Base-by-base conservation (phyloP, 2,113 vertebrate species). In the Uria lomvia region DNA sequence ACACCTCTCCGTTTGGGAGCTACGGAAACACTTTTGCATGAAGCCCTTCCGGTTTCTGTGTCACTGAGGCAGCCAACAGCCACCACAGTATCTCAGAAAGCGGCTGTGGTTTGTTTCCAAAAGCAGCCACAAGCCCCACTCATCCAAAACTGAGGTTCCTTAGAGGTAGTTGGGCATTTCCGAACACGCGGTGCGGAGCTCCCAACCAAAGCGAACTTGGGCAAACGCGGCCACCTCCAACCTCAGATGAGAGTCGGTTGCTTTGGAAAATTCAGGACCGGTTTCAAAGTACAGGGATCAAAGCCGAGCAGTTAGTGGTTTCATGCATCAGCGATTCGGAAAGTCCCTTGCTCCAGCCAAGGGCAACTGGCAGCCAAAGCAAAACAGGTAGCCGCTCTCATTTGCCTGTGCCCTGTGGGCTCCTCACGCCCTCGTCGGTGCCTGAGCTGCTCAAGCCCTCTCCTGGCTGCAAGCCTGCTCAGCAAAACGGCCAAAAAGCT, bases 401-500 rank as follows among this genome's bases (percentile, higher is more conserved):
- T 74, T 32, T 66, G 30, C 63, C 30, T 30, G 12, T 6, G 58
- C 0, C 0, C 55, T 12, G 1, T 0, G 0, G 43, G 60, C 38
- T 68, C 26, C 45, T 86, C 68, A 75, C 73, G 71, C 55, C 62
- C 42, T 38, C 1, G 0, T 4, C 0, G 0, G 11, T 70, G 53
- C 82, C 8, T 0, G 2, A 90, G 66, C 34, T 2, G 2, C 62
- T 67, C 0, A 0, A 26, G 0, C 6, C 11, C 66, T 49, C 34
- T 42, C 50, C 49, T 70, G 42, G 58, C 73, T 76, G 52, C 62
- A 52, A 66, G 72, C 27, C 68, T n/a, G 56, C 67, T 50, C 76
- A 27, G 59, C 5, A 4, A n/a, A 74, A 27, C 0, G 2, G 52
- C 58, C 42, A 24, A 60, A 83, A 20, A 18, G 11, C 5, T 2